Evolutionary conservation across 1,140 invertebrate species (phyloP), one percentile per base, ranked within the genome.

Genomic region (Archegozetes longisetosus): DNA sequence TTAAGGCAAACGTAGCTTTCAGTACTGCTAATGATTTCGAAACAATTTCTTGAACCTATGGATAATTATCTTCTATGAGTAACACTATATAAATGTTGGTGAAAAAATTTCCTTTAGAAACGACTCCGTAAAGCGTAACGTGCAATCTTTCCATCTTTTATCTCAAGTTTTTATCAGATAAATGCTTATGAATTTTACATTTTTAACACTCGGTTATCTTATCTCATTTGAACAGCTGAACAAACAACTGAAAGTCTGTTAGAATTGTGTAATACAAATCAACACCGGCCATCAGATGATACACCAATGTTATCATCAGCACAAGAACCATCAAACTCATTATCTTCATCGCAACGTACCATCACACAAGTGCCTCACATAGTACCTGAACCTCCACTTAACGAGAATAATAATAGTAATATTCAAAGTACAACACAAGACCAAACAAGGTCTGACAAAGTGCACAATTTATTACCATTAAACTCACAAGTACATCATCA

Each of bases 161-260:
- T n/a, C n/a, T n/a, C n/a, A n/a, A n/a, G n/a, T n/a, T n/a, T n/a
- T n/a, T n/a, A n/a, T n/a, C n/a, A n/a, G n/a, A n/a, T n/a, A n/a
- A n/a, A n/a, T n/a, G n/a, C n/a, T n/a, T n/a, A n/a, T n/a, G n/a
- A n/a, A n/a, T n/a, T n/a, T n/a, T n/a, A n/a, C n/a, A n/a, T n/a
- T n/a, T n/a, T n/a, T n/a, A n/a, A n/a, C n/a, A n/a, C n/a, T n/a
- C n/a, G n/a, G n/a, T n/a, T n/a, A n/a, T n/a, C n/a, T n/a, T n/a
- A n/a, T n/a, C n/a, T n/a, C n/a, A n/a, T n/a, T n/a, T 62, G 29
- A 29, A 20, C 52, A 63, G 62, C 60, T 22, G 50, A 63, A 6
- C 53, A 63, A 48, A 23, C 58, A 55, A 1, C 51, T 0, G 58
- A 63, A 25, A 47, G 29, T 22, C 22, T 63, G 24, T 47, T 63